A percentile compares a stretch with the other conserved stretches of the same genome.
Evolutionary conservation across 2,888 invertebrate genomes (phyloP).

Genomic region (Drosophila rellima): DNA sequence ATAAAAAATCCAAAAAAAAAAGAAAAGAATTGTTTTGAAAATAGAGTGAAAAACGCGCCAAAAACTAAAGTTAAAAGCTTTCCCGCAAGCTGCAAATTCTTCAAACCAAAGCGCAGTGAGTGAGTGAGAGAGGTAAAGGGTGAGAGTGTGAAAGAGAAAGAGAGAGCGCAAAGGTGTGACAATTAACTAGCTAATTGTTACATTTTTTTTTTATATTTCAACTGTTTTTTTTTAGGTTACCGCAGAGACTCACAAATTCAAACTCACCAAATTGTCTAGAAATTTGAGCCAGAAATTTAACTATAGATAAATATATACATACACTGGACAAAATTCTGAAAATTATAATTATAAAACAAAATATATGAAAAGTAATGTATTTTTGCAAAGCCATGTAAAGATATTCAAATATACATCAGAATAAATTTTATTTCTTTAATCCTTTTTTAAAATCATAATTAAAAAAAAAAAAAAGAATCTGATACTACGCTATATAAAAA

Average conservation of each 20-base stretch:
- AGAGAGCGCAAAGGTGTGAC: neutral
- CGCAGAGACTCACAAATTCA: neutral
- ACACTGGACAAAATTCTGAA: neutral
- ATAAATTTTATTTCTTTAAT: too few species aligned
- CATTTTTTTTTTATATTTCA: neutral
- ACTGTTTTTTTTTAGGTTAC: neutral
- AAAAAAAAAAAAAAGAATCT: too few species aligned
- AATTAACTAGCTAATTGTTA: conserved; percentile 7
- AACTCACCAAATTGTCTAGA: neutral
- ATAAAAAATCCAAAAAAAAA: conserved; percentile 22
- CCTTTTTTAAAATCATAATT: too few species aligned
- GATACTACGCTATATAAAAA: too few species aligned
- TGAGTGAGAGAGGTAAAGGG: neutral
- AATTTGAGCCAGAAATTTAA: neutral
- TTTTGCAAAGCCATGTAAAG: too few species aligned
- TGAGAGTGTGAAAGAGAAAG: neutral
- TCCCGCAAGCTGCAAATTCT: neutral
- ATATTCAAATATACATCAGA: too few species aligned
- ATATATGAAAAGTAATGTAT: too few species aligned
- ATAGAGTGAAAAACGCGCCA: conserved; percentile 44
- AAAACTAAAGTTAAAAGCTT: conserved; percentile 73
- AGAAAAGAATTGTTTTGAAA: conserved; percentile 9
- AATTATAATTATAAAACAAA: too few species aligned
- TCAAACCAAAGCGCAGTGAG: neutral
- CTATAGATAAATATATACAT: neutral